These are phyloP conservation scores for Platypus cylindrus DNA, from an alignment of 2,888 invertebrate species.

Conservation along the genomic window DNA sequence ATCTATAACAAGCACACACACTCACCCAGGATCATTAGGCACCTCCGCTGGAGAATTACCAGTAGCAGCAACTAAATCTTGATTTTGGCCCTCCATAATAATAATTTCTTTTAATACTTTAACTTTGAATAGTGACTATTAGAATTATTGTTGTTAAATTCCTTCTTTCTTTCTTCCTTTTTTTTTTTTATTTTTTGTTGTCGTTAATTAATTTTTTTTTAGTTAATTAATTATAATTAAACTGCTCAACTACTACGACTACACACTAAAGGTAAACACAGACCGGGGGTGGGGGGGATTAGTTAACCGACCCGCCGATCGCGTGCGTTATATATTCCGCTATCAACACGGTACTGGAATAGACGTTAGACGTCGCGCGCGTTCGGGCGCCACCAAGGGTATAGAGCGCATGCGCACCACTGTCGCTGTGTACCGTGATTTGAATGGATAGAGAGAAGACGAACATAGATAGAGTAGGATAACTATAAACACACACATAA, in stretches of 20 bases:
- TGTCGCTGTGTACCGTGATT: slow-evolving; percentile 27
- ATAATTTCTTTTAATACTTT: too few species aligned
- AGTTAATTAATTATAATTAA: too few species aligned
- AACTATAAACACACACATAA: too few species aligned
- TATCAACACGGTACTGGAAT: slow-evolving; percentile 57
- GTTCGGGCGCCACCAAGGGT: slow-evolving; percentile 26
- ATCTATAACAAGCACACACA: too few species aligned
- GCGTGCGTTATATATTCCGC: slow-evolving; percentile 48
- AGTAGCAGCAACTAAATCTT: slow-evolving; percentile 62
- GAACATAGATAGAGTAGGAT: too few species aligned
- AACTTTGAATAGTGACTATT: too few species aligned
- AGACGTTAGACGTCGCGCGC: slow-evolving; percentile 22
- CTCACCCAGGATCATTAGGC: slow-evolving; percentile 90
- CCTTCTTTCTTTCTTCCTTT: too few species aligned
- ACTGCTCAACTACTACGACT: slow-evolving; percentile 42
- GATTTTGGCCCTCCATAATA: slow-evolving; percentile 61
- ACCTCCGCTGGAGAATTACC: slow-evolving; percentile 73
- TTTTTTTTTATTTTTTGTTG: too few species aligned
- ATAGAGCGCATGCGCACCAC: slow-evolving; percentile 28
- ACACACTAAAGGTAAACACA: slow-evolving; percentile 39
- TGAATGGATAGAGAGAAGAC: too few species aligned
- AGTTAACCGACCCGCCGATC: slow-evolving; percentile 51
- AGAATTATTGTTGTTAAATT: too few species aligned
- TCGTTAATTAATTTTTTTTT: too few species aligned
- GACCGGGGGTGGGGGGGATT: slow-evolving; percentile 42